Percentiles rank a stretch among this genome's conserved stretches.
These are phyloP conservation scores for Pteronotus mesoamericanus DNA, from an alignment of 2,797 vertebrate genomes.

Conservation along the genomic window DNA sequence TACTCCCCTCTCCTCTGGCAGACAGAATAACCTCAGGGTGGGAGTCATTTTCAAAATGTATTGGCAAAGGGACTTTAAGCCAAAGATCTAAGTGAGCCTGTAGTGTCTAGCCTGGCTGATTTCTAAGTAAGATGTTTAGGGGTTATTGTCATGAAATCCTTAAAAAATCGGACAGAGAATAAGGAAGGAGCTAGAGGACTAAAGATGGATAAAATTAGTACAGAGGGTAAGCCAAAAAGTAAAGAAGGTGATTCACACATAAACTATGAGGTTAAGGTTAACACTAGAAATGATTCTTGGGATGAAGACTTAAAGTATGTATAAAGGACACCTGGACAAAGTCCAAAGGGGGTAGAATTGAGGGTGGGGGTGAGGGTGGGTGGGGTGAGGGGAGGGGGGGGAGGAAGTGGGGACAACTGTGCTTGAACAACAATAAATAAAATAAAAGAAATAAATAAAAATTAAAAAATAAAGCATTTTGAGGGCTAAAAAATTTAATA, in stretches of 20 bases:
- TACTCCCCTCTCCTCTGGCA: background rate
- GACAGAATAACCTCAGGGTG: background rate
- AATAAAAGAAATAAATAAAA: too few species aligned
- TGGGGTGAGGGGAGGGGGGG: too few species aligned
- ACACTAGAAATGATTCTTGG: background rate
- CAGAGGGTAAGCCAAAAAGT: background rate
- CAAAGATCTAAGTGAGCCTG: background rate
- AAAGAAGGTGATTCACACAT: background rate
- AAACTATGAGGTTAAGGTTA: background rate
- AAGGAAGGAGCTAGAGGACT: background rate
- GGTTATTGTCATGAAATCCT: background rate
- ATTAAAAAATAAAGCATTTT: too few species aligned
- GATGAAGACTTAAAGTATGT: background rate
- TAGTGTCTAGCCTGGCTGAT: background rate
- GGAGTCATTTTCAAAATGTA: constrained; percentile 25
- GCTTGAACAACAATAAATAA: too few species aligned
- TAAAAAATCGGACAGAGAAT: background rate
- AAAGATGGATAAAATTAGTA: background rate
- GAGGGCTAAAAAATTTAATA: background rate
- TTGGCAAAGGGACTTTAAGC: background rate
- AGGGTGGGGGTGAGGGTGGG: too few species aligned
- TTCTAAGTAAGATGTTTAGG: background rate
- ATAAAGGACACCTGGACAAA: too few species aligned
- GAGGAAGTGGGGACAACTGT: too few species aligned
- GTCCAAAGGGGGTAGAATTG: too few species aligned